Conservation (phyloP, 2,113 vertebrate species). For the Alethe castanea region DNA sequence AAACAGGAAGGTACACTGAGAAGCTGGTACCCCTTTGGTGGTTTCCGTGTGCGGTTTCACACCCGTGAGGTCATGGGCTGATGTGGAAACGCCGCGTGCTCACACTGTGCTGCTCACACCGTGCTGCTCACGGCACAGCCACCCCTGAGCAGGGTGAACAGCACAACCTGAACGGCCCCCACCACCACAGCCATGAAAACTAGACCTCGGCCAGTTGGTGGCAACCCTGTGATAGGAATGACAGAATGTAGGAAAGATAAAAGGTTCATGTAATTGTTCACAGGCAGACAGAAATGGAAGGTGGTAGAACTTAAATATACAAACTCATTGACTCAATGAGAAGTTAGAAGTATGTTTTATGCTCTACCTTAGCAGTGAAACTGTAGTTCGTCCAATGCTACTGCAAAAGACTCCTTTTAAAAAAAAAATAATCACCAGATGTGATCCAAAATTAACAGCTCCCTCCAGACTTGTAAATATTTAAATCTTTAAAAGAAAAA, state of each 20-base stretch:
- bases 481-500: not conserved
- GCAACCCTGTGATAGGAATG: not conserved
- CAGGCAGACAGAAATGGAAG: not conserved
- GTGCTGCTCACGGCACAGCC: not conserved
- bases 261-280: not conserved
- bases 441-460: not conserved
- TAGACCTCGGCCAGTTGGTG: not conserved
- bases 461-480: not conserved
- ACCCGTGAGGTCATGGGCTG: not conserved
- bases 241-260: not conserved
- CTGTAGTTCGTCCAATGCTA: not conserved
- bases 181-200: not conserved
- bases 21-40: not conserved
- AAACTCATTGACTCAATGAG: not conserved
- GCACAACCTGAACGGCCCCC: accelerated
- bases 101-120: not conserved
- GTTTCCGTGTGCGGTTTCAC: constrained; percentile 21
- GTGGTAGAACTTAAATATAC: not conserved
- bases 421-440: not conserved
- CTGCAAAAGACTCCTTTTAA: not conserved
- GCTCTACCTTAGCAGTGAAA: not conserved
- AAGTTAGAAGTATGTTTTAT: not conserved
- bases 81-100: not conserved
- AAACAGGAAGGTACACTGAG: constrained; percentile 43
- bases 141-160: accelerated